Conservation (phyloP, 2,113 vertebrate genomes). For the Muntiacus reevesi region DNA sequence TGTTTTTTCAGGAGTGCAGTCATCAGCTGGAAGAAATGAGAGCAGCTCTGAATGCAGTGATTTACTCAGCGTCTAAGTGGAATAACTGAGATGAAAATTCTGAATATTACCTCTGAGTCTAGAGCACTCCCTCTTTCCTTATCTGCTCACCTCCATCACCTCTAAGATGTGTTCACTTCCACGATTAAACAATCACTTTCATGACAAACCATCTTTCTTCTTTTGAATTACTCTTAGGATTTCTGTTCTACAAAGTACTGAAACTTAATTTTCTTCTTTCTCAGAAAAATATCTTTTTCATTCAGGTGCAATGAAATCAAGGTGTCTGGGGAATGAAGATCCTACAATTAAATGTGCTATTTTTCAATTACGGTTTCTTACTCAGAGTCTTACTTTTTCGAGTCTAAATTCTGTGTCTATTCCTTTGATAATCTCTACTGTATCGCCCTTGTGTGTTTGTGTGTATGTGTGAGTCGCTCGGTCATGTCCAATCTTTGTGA, state of each 20-base stretch:
- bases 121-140: not conserved
- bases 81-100: not conserved
- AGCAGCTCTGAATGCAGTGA: not conserved
- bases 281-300: not conserved
- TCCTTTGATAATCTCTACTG: not conserved
- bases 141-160: not conserved
- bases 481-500: not conserved
- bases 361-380: not conserved
- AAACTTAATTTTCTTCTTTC: not conserved
- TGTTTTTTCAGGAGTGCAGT: conserved; percentile 37
- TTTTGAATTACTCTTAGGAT: not conserved
- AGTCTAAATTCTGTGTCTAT: not conserved
- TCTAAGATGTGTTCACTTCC: not conserved
- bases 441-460: not conserved
- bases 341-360: not conserved
- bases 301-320: not conserved
- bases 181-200: not conserved
- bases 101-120: not conserved
- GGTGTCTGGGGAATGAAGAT: not conserved
- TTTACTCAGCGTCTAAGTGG: not conserved
- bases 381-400: not conserved
- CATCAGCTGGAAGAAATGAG: not conserved
- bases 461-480: not conserved
- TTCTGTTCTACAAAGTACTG: not conserved
- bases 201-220: not conserved